phyloP scores from a whole-genome alignment of 2,113 vertebrate genomes.

The Petaurus breviceps region DNA sequence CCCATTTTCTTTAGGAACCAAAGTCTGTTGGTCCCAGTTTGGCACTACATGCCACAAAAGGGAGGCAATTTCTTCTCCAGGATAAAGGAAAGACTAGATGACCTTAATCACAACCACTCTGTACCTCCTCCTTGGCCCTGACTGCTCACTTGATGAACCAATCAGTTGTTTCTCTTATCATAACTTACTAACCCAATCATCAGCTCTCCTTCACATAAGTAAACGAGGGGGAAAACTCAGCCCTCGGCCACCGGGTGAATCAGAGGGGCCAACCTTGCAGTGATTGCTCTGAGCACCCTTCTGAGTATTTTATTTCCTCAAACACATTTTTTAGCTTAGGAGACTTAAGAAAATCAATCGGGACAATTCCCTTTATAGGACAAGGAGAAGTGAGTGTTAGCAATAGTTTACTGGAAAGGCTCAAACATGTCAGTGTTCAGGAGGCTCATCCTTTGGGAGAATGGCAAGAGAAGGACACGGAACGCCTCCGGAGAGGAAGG shows the following conservation, averaged over 20 bases:
- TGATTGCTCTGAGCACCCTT: too few species aligned
- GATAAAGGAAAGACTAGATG: neutral
- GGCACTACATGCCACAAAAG: neutral
- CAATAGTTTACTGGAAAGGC: neutral
- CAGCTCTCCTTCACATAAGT: neutral
- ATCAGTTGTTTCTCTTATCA: neutral
- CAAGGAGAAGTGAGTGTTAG: neutral
- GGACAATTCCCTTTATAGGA: neutral
- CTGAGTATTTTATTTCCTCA: neutral
- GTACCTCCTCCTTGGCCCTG: neutral
- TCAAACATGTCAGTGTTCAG: neutral
- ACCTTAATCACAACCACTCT: accelerated
- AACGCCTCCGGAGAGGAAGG: conserved; percentile 55
- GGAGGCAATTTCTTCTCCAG: neutral
- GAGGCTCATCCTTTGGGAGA: conserved; percentile 32
- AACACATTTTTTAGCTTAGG: neutral
- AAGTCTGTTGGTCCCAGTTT: neutral
- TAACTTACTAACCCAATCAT: neutral
- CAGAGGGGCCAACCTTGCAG: neutral
- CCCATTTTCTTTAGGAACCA: neutral
- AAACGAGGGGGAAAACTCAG: accelerated
- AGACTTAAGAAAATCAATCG: neutral
- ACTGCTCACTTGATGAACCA: neutral
- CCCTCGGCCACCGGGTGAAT: neutral
- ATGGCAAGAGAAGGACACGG: neutral